Evolutionary conservation across 2,797 vertebrate genomes (phyloP).

Genomic region (Phrynocephalus vlangalii): DNA sequence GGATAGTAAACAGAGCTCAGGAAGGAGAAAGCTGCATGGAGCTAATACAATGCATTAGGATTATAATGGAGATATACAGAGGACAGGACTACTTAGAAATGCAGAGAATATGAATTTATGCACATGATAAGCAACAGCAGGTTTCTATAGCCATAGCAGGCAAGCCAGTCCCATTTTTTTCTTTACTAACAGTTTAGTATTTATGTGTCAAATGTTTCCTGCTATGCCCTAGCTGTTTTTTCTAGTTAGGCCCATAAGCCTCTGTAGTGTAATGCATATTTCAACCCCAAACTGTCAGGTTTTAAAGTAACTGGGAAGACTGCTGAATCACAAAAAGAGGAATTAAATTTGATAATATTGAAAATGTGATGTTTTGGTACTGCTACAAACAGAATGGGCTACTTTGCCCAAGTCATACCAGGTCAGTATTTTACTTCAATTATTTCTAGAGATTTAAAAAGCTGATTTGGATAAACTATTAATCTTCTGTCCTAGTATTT

Average conservation of each 20-base stretch:
- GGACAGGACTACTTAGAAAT: background rate
- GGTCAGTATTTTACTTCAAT: background rate
- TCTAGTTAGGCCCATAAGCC: background rate
- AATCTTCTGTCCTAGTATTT: conserved; percentile 3
- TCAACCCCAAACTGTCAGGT: conserved; percentile 32
- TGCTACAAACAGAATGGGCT: background rate
- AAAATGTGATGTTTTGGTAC: conserved; percentile 4
- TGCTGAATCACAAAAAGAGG: conserved; percentile 4
- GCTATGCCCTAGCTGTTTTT: no score
- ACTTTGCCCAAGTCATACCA: background rate
- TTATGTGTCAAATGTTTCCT: conserved; percentile 14
- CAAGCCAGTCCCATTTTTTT: background rate
- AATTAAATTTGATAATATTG: conserved; percentile 15
- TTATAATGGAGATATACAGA: background rate
- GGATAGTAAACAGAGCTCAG: background rate
- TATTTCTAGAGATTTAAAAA: background rate
- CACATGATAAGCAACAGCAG: background rate
- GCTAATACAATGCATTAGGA: background rate
- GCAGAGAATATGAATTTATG: background rate
- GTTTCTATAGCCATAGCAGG: background rate
- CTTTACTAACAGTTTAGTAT: background rate
- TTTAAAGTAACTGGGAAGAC: background rate
- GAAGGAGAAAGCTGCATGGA: background rate
- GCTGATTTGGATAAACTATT: background rate
- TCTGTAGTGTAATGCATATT: background rate